phyloP scores from a whole-genome alignment of 2,113 vertebrate genomes.

The Cheirogaleus medius region DNA sequence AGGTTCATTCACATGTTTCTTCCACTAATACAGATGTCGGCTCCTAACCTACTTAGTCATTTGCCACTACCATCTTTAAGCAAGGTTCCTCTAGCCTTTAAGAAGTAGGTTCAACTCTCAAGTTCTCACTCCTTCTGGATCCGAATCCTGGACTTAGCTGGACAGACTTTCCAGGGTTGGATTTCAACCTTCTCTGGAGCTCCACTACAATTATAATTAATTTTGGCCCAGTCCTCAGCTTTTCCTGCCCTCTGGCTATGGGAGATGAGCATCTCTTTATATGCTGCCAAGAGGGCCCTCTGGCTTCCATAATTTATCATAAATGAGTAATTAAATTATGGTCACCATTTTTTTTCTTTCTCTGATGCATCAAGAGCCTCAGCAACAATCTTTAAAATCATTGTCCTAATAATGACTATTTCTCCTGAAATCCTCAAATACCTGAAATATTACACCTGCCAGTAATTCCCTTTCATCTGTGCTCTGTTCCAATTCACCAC shows the following conservation, averaged over 20 bases:
- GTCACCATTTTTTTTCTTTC: background rate
- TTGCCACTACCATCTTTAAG: background rate
- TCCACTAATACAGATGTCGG: background rate
- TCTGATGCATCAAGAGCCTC: background rate
- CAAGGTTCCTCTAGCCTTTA: background rate
- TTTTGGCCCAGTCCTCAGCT: background rate
- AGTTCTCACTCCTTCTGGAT: background rate
- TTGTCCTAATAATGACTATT: background rate
- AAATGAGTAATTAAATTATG: background rate
- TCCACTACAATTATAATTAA: background rate
- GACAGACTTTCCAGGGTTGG: background rate
- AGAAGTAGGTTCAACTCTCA: background rate
- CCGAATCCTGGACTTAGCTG: background rate
- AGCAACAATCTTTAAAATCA: background rate
- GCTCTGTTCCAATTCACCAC: fast-evolving
- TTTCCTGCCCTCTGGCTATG: background rate
- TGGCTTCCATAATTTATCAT: background rate
- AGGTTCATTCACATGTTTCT: background rate
- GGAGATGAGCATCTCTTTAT: background rate
- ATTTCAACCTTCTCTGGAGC: background rate
- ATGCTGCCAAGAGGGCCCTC: background rate
- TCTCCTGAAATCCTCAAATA: background rate
- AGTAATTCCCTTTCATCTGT: background rate
- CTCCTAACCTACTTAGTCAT: background rate
- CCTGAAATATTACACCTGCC: fast-evolving